A percentile compares a stretch with the other conserved stretches of the same genome.
These are phyloP conservation scores for Leptinotarsa juncta DNA, from an alignment of 2,888 invertebrate species.

Conservation along the genomic window DNA sequence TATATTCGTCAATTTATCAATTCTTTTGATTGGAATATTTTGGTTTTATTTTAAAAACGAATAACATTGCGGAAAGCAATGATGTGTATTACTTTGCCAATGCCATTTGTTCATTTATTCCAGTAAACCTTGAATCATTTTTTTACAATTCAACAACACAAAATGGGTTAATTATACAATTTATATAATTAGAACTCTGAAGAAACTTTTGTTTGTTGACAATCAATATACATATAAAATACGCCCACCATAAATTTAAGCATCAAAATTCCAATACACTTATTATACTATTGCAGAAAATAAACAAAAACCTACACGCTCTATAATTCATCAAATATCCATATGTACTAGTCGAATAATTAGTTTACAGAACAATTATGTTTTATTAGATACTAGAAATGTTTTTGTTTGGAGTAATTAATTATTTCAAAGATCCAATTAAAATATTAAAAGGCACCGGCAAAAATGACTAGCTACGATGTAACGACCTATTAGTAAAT, in stretches of 20 bases:
- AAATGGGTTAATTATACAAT: not conserved
- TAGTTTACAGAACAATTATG: not conserved
- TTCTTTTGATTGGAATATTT: too few relatives aligned
- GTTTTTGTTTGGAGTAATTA: not conserved
- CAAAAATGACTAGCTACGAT: not conserved
- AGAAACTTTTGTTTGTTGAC: not conserved
- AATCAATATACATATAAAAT: slow-evolving; percentile 22
- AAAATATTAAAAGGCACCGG: not conserved
- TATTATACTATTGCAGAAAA: not conserved
- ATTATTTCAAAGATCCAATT: not conserved
- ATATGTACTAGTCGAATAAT: not conserved
- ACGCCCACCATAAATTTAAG: not conserved
- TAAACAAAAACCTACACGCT: not conserved
- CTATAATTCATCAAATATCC: not conserved
- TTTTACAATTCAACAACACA: not conserved
- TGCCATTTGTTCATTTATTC: too few relatives aligned
- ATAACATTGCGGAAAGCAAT: too few relatives aligned
- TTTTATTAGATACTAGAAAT: slow-evolving; percentile 2
- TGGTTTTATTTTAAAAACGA: too few relatives aligned
- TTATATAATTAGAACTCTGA: not conserved
- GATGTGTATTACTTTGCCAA: too few relatives aligned
- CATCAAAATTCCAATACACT: not conserved
- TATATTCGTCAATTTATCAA: too few relatives aligned
- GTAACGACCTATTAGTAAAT: not conserved
- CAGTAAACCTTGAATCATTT: not conserved